Conservation (phyloP, 2,888 invertebrate species). For the Morpho achilles region DNA sequence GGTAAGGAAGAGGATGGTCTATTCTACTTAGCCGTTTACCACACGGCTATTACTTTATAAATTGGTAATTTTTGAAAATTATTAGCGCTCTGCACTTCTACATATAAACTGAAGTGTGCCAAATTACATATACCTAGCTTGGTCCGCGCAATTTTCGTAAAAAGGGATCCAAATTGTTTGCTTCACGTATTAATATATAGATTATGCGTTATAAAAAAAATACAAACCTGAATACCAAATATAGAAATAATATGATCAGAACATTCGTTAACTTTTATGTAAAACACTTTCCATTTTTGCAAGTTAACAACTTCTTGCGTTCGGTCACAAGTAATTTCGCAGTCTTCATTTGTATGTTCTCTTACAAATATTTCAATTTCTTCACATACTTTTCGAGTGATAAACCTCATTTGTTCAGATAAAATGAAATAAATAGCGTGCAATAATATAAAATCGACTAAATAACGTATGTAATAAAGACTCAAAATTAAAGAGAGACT, state of each 20-base stretch:
- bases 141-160: no score
- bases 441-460: background rate
- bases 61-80: no score
- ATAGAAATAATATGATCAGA: slow-evolving; percentile 5
- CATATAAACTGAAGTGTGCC: no score
- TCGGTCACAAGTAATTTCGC: no score
- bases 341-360: background rate
- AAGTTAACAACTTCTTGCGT: background rate
- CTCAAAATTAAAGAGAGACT: no score
- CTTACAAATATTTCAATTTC: background rate
- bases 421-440: background rate
- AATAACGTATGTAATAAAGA: background rate
- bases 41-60: no score
- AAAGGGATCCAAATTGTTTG: no score
- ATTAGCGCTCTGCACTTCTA: no score
- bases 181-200: no score
- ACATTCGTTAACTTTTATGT: slow-evolving; percentile 1
- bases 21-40: background rate
- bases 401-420: background rate
- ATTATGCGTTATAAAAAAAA: no score
- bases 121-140: no score
- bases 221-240: slow-evolving; percentile 13
- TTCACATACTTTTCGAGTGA: background rate
- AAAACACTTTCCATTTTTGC: background rate
- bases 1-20: no score